Conservation (phyloP, 1,140 invertebrate species). For the Scaptomyza montana region DNA sequence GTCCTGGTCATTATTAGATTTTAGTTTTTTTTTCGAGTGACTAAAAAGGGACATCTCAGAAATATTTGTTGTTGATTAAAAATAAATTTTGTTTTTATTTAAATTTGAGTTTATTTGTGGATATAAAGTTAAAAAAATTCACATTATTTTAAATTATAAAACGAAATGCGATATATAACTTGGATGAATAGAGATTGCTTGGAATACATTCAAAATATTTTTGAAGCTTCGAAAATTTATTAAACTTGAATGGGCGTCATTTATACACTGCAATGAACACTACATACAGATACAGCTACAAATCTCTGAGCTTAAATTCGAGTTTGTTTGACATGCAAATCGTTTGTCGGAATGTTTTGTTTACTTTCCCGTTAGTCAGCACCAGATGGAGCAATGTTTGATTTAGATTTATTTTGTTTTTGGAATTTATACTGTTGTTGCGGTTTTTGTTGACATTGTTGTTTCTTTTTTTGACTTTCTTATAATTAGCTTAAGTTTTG, state of each 20-base stretch:
- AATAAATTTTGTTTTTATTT: slow-evolving; percentile 7
- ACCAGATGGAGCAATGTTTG: slow-evolving; percentile 42
- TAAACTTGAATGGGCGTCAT: slow-evolving; percentile 44
- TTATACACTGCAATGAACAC: slow-evolving; percentile 53
- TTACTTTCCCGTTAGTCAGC: slow-evolving; percentile 38
- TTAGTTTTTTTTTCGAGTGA: no score
- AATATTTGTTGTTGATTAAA: no score
- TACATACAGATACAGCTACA: slow-evolving; percentile 36
- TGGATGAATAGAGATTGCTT: slow-evolving; percentile 47
- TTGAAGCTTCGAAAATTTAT: slow-evolving; percentile 40
- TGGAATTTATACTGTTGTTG: slow-evolving; percentile 25
- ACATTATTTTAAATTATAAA: slow-evolving; percentile 21
- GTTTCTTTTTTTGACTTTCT: slow-evolving; percentile 55
- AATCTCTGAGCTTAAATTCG: slow-evolving; percentile 43
- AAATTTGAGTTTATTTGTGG: not conserved
- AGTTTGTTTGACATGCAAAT: slow-evolving; percentile 74
- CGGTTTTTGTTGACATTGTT: slow-evolving; percentile 15
- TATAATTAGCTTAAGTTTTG: slow-evolving; percentile 69
- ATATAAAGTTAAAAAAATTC: slow-evolving; percentile 42
- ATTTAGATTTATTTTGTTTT: slow-evolving; percentile 68
- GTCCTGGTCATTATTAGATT: slow-evolving; percentile 29
- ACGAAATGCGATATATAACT: no score
- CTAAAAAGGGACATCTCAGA: no score
- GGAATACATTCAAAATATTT: slow-evolving; percentile 66
- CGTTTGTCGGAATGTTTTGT: slow-evolving; percentile 55